Base-by-base conservation (phyloP, 2,113 vertebrate genomes). In the Macquaria australasica region DNA sequence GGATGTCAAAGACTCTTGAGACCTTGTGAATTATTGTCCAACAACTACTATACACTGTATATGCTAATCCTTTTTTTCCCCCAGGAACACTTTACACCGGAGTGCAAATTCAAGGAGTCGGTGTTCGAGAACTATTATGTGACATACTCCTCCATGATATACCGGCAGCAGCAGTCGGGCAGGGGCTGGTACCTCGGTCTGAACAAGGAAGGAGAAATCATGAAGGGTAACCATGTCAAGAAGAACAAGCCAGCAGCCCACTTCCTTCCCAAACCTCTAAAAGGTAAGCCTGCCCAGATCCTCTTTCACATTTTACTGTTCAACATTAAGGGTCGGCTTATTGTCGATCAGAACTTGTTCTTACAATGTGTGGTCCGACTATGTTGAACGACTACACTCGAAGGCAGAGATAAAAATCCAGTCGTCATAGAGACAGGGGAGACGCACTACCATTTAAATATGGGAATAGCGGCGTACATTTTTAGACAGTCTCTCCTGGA, bases 81-180 rank as follows among this genome's bases (percentile, higher is more conserved):
- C 82, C 94, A 99, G 98, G 98, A 99, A 96, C 98, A 99, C 95
- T 99, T 99, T 93, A 99, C 98, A 62, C 97, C 97, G 23, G 98
- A 99, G 94, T 99, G 98, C 95, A 99, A 99, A 96, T 99, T 99
- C 95, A 99, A 99, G 96, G 98, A 99, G 95, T 99, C 98, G 0
- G 98, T 99, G 89, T 99, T 99, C 91, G 98, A 99, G 95, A 99
- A 99, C 96, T 99, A 99, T 95, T 99, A 99, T 0, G 98, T 99
- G 95, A 99, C 97, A 0, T 99, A 99, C 92, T 99, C 98, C 43
- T 99, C 98, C 74, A 99, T 99, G 98, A 98, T 98, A 89, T 99
- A 99, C 96, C 97, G 98, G 92, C 98, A 99, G 93, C 98, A 99
- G 89, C 97, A 99, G 92, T 99, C 98, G 6, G 98, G 98, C 87